These are phyloP conservation scores for Brachionus rubens DNA, from an alignment of 1,140 invertebrate species.

Conservation along the genomic window DNA sequence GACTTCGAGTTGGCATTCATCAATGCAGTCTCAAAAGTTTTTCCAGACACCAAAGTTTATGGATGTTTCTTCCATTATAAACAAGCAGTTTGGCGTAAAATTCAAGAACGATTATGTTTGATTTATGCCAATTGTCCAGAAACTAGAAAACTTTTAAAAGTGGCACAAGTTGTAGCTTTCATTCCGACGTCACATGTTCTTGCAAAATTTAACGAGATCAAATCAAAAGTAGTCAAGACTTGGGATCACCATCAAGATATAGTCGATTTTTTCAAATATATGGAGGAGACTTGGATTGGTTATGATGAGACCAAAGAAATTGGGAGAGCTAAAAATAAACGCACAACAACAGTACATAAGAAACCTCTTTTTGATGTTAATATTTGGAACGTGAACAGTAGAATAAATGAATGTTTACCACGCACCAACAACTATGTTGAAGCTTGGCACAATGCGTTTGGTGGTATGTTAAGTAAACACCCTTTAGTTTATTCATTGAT, in stretches of 20 bases:
- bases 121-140: not conserved
- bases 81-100: not conserved
- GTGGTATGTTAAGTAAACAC: not conserved
- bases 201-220: not conserved
- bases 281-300: not conserved
- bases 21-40: no score
- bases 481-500: conserved; percentile 1
- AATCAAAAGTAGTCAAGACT: not conserved
- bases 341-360: not conserved
- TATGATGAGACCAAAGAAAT: not conserved
- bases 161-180: not conserved
- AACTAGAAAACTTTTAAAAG: not conserved
- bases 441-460: no score
- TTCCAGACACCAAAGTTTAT: not conserved
- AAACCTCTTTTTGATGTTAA: not conserved
- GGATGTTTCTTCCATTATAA: conserved; percentile 7
- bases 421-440: no score
- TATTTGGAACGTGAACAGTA: conserved; percentile 5
- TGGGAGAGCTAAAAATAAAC: conserved; percentile 9
- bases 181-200: not conserved
- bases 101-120: not conserved
- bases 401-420: not conserved
- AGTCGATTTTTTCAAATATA: not conserved
- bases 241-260: not conserved
- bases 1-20: no score